A percentile compares a stretch with the other conserved stretches of the same genome.
These are phyloP conservation scores for Drosophila nebulosa DNA, from an alignment of 1,140 invertebrate genomes.

Conservation along the genomic window DNA sequence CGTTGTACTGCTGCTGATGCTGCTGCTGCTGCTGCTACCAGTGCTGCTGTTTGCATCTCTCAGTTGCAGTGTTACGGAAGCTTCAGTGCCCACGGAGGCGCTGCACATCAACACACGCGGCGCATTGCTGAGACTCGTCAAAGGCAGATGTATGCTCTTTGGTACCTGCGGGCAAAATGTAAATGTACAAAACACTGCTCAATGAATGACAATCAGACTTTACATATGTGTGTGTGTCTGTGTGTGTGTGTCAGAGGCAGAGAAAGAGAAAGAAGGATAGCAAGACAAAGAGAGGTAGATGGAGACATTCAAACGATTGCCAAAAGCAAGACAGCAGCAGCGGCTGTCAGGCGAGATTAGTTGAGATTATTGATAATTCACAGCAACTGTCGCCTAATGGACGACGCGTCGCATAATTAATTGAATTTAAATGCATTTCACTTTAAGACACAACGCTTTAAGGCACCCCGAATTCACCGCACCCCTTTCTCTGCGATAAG, in stretches of 20 bases:
- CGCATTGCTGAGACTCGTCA: slow-evolving; percentile 82
- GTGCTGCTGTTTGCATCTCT: slow-evolving; percentile 81
- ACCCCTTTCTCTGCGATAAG: background rate
- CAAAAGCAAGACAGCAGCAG: slow-evolving; percentile 33
- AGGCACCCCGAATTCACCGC: too few relatives aligned
- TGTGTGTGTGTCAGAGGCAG: background rate
- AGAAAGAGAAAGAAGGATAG: background rate
- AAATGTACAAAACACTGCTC: slow-evolving; percentile 38
- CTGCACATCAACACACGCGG: slow-evolving; percentile 84
- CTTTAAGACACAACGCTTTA: slow-evolving; percentile 13
- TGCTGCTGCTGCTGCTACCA: slow-evolving; percentile 57
- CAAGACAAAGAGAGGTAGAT: background rate
- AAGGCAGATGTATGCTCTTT: slow-evolving; percentile 82
- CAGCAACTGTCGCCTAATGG: slow-evolving; percentile 65
- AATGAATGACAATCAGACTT: slow-evolving; percentile 39
- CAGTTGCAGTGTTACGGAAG: slow-evolving; percentile 82
- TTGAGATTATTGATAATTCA: slow-evolving; percentile 70
- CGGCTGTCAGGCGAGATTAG: slow-evolving; percentile 59
- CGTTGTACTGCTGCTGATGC: slow-evolving; percentile 5
- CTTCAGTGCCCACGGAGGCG: slow-evolving; percentile 83
- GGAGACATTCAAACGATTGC: slow-evolving; percentile 33
- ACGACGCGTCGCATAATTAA: slow-evolving; percentile 65
- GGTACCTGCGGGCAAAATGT: slow-evolving; percentile 58
- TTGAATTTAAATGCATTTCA: slow-evolving; percentile 67
- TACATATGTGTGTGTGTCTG: slow-evolving; percentile 10